Evolutionary conservation across 2,797 vertebrate genomes (phyloP).

Genomic region (Crocidura indochinensis): DNA sequence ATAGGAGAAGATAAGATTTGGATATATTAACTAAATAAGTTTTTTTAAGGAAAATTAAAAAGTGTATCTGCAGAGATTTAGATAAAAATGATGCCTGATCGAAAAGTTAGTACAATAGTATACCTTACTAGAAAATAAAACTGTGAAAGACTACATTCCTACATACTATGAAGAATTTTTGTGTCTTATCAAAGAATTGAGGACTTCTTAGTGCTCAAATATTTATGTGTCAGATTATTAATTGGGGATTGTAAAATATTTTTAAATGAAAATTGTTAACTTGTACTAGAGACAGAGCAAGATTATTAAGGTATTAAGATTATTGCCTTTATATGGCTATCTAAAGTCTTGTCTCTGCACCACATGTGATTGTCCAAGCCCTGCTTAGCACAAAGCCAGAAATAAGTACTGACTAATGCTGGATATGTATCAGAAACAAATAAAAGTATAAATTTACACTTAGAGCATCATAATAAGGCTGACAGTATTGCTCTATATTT

Average conservation of each 20-base stretch:
- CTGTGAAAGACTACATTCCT: constrained; percentile 65
- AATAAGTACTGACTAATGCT: too few relatives aligned
- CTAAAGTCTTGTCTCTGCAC: too few relatives aligned
- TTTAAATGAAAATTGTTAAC: background rate
- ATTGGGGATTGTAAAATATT: too few relatives aligned
- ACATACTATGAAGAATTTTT: constrained; percentile 70
- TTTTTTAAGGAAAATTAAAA: background rate
- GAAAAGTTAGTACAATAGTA: constrained; percentile 46
- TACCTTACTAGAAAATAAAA: constrained; percentile 30
- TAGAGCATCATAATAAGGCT: background rate
- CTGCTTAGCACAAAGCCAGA: too few relatives aligned
- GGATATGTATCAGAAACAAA: too few relatives aligned
- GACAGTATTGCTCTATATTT: background rate
- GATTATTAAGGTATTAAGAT: too few relatives aligned
- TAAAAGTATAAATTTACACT: background rate
- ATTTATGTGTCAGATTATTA: background rate
- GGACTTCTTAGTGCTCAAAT: background rate
- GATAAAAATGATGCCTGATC: background rate
- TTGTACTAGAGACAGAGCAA: background rate
- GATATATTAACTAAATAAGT: constrained; percentile 80
- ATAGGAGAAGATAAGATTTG: constrained; percentile 68
- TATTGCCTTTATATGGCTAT: too few relatives aligned
- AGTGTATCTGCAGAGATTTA: background rate
- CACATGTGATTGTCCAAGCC: too few relatives aligned
- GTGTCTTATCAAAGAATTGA: background rate